A percentile compares a stretch with the other conserved stretches of the same genome.
Conservation (phyloP, 2,888 invertebrate genomes). For the Miltochrista miniata region DNA sequence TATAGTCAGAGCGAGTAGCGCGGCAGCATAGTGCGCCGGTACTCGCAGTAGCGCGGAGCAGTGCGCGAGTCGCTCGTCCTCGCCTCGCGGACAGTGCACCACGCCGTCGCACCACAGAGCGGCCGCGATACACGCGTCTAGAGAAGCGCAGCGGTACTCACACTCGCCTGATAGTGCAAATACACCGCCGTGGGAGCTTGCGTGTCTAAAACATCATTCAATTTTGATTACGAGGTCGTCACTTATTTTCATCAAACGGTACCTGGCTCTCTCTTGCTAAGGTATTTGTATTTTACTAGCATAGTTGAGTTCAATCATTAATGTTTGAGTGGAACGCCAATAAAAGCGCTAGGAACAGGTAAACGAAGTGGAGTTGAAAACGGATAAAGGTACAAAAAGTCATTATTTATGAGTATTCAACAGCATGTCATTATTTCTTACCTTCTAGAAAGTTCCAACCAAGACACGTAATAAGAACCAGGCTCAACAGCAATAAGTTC, state of each 20-base stretch:
- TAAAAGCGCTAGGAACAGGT: too few relatives aligned
- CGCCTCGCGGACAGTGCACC: slow-evolving; percentile 90
- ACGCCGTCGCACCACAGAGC: slow-evolving; percentile 92
- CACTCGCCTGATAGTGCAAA: slow-evolving; percentile 88
- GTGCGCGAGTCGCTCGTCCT: slow-evolving; percentile 91
- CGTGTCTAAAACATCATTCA: slow-evolving; percentile 64
- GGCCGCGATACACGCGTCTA: slow-evolving; percentile 91
- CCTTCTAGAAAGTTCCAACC: slow-evolving; percentile 91
- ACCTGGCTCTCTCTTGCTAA: too few relatives aligned
- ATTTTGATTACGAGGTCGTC: not conserved
- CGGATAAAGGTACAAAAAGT: too few relatives aligned
- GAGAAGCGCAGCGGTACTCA: slow-evolving; percentile 88
- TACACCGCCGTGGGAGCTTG: slow-evolving; percentile 80
- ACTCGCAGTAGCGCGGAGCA: slow-evolving; percentile 90
- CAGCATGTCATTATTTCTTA: slow-evolving; percentile 27
- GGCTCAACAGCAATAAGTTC: slow-evolving; percentile 91
- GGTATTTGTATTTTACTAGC: not conserved
- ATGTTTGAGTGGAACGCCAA: too few relatives aligned
- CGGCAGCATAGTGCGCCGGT: slow-evolving; percentile 88
- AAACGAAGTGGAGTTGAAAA: too few relatives aligned
- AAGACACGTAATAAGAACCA: slow-evolving; percentile 89
- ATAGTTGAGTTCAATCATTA: too few relatives aligned
- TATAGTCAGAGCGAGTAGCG: slow-evolving; percentile 78
- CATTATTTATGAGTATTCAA: too few relatives aligned
- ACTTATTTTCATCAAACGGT: not conserved